Evolutionary conservation across 1,140 invertebrate species (phyloP).

Genomic region (Neodiprion fabricii): DNA sequence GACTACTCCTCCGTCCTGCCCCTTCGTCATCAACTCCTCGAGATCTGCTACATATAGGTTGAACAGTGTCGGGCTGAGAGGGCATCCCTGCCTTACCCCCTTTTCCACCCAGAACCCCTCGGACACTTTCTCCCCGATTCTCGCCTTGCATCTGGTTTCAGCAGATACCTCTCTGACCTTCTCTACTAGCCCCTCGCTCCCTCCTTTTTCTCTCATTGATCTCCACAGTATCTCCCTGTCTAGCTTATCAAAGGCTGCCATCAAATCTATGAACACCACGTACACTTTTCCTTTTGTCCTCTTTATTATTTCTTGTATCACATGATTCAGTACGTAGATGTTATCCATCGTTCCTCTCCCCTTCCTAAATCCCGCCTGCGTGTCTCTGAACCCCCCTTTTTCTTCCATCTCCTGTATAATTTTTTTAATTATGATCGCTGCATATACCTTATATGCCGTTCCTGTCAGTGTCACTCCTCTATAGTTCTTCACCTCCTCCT

Average conservation of each 20-base stretch:
- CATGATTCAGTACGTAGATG: conserved; percentile 17
- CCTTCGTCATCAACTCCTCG: not conserved
- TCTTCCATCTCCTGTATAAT: not conserved
- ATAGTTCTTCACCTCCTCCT: conserved; percentile 32
- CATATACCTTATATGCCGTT: conserved; percentile 16
- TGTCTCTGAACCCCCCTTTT: not conserved
- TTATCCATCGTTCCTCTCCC: conserved; percentile 19
- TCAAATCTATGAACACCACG: not conserved
- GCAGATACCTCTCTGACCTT: conserved; percentile 13
- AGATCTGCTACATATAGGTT: conserved; percentile 22
- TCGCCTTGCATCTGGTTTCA: conserved; percentile 11
- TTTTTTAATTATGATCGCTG: not conserved
- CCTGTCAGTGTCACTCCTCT: conserved; percentile 29
- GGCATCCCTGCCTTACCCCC: conserved; percentile 25
- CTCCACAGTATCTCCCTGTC: conserved; percentile 1
- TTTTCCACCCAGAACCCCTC: conserved; percentile 22
- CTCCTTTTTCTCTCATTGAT: not conserved
- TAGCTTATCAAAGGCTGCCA: conserved; percentile 4
- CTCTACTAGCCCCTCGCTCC: not conserved
- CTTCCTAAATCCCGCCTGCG: conserved; percentile 23
- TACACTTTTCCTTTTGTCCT: not conserved
- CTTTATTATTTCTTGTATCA: not conserved
- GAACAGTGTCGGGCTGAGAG: conserved; percentile 24
- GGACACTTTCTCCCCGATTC: conserved; percentile 11
- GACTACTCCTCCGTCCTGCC: not conserved